Percentiles rank a stretch among this genome's conserved stretches.
Conservation (phyloP, 2,797 vertebrate species). For the Phyllotis vaccarum region DNA sequence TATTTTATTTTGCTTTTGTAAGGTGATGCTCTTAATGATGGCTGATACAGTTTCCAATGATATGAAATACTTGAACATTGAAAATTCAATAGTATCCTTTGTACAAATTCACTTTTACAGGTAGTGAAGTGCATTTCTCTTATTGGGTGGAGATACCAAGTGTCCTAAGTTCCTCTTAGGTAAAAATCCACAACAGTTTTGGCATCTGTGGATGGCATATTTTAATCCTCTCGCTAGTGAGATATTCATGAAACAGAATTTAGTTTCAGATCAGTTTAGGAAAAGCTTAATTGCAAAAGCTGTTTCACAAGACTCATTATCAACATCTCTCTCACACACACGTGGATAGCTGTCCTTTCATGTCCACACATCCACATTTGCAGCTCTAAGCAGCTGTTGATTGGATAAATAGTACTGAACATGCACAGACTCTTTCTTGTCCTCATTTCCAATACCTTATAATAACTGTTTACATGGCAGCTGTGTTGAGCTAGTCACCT, state of each 20-base stretch:
- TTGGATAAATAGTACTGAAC: not conserved
- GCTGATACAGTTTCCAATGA: not conserved
- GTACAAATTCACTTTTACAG: not conserved
- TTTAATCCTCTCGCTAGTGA: not conserved
- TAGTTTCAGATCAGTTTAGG: not conserved
- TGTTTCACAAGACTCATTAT: not conserved
- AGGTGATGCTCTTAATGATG: not conserved
- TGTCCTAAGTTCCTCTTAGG: not conserved
- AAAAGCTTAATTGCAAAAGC: not conserved
- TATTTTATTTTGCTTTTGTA: not conserved
- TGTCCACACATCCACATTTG: not conserved
- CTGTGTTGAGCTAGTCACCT: not conserved
- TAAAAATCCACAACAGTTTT: not conserved
- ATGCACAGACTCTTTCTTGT: not conserved
- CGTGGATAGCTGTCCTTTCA: not conserved
- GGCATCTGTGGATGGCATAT: not conserved
- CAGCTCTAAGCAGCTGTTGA: not conserved
- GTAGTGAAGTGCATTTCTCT: not conserved
- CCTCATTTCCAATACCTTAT: not conserved
- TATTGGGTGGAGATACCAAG: not conserved
- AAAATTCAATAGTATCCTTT: not conserved
- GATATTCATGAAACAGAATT: slow-evolving; percentile 10
- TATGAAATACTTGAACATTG: not conserved
- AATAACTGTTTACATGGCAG: not conserved
- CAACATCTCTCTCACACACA: not conserved